Conservation (phyloP, 2,797 vertebrate species). For the Pipistrellus pygmaeus region DNA sequence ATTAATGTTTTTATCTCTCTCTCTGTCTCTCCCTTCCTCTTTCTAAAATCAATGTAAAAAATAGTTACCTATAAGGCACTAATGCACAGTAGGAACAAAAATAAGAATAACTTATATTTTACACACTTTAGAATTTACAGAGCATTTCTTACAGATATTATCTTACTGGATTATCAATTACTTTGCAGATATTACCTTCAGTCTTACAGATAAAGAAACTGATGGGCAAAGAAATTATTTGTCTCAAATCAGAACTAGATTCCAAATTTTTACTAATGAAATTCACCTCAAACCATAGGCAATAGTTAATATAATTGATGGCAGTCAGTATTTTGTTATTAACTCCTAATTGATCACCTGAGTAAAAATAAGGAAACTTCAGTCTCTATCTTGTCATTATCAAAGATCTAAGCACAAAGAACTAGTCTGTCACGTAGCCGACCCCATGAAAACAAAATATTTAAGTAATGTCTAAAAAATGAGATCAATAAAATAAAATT, state of each 20-base stretch:
- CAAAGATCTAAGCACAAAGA: slow-evolving; percentile 25
- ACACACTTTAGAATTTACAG: slow-evolving; percentile 1
- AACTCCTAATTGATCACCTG: neutral
- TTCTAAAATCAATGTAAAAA: neutral
- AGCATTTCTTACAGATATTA: neutral
- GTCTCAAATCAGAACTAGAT: slow-evolving; percentile 20
- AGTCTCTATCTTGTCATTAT: neutral
- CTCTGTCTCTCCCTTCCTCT: neutral
- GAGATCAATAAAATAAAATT: slow-evolving; percentile 2
- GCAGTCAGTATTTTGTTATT: neutral
- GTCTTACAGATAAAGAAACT: neutral
- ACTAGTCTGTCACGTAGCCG: neutral
- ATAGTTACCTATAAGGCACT: neutral
- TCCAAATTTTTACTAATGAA: neutral
- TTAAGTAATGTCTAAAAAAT: neutral
- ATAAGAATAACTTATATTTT: neutral
- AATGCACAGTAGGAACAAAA: neutral
- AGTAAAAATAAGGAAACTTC: slow-evolving; percentile 14
- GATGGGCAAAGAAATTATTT: neutral
- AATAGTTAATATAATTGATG: neutral
- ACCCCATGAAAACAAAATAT: slow-evolving; percentile 5
- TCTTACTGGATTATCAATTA: neutral
- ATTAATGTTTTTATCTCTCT: neutral
- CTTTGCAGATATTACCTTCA: neutral
- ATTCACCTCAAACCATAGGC: neutral